Evolutionary conservation across 2,113 vertebrate species (phyloP), one percentile per base, ranked within the genome.

Genomic region (Columbina picui): DNA sequence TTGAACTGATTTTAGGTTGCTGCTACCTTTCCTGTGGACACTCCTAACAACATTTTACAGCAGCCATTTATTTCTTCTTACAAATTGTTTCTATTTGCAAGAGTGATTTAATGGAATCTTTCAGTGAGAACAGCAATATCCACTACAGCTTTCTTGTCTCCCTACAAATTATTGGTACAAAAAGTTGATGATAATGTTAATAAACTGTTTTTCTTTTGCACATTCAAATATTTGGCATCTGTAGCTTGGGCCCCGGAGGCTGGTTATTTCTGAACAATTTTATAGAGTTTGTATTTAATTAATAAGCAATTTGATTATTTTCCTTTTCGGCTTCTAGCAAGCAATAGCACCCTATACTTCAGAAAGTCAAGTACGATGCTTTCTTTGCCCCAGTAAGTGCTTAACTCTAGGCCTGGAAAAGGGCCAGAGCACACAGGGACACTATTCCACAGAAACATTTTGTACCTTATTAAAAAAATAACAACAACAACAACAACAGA

Each of bases 361-460:
- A 91, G 59, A 94, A 91, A 94, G 84, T 83, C 73, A 92, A 88
- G 64, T 64, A 75, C 0, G 1, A 76, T 79, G 55, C 80, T 93
- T 96, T 93, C 65, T 90, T 89, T 84, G 89, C 74, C 73, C 57
- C 61, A 71, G n/a, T 47, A 70, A 93, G 55, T 68, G 75, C 73
- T 90, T 79, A 95, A 53, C 41, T 93, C 61, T 53, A n/a, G 69
- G 64, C 29, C 67, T 97, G 94, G 96, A 91, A 77, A 92, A 77
- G 32, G 69, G 85, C 85, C 96, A 94, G 95, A 94, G 61, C 78
- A 93, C 91, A 84, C 55, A 90, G 82, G 67, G 84, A 90, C 73
- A 81, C 69, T 79, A 87, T 84, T 90, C 47, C 56, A 68, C 80
- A 82, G 83, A 70, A 90, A 97, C 77, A 92, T 96, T 96, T 93